These are phyloP conservation scores for Aepyceros melampus DNA, from an alignment of 2,113 vertebrate species.

Conservation along the genomic window DNA sequence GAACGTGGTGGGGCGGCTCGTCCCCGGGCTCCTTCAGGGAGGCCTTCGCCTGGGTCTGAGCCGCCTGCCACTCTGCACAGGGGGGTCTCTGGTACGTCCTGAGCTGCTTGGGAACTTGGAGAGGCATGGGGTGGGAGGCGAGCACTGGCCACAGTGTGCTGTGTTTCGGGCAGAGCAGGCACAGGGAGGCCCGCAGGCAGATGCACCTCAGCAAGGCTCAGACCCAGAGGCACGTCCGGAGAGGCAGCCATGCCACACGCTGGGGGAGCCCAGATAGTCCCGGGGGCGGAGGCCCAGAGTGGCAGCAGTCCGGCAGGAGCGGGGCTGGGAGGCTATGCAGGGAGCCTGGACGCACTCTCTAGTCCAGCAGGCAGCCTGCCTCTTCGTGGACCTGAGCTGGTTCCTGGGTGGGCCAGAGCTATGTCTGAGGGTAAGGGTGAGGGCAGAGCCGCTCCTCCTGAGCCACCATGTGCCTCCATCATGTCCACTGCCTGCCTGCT, in stretches of 20 bases:
- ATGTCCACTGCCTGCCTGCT: neutral
- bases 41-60: neutral
- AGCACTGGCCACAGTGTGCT: neutral
- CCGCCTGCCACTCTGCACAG: neutral
- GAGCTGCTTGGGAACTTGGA: neutral
- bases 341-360: accelerated
- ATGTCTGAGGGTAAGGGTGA: neutral
- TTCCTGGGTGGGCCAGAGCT: neutral
- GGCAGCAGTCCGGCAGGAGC: neutral
- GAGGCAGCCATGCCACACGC: neutral
- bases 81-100: too few species aligned
- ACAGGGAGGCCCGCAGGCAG: neutral
- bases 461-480: accelerated
- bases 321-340: neutral
- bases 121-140: neutral
- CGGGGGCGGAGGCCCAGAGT: neutral
- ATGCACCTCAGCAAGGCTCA: neutral
- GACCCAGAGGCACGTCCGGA: neutral
- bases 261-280: too few species aligned
- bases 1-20: accelerated
- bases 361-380: neutral
- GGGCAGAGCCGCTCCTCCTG: neutral
- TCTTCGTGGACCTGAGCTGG: neutral
- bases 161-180: neutral
- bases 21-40: neutral